Evolutionary conservation across 2,797 vertebrate species (phyloP).

Genomic region (Cephalopachus bancanus): DNA sequence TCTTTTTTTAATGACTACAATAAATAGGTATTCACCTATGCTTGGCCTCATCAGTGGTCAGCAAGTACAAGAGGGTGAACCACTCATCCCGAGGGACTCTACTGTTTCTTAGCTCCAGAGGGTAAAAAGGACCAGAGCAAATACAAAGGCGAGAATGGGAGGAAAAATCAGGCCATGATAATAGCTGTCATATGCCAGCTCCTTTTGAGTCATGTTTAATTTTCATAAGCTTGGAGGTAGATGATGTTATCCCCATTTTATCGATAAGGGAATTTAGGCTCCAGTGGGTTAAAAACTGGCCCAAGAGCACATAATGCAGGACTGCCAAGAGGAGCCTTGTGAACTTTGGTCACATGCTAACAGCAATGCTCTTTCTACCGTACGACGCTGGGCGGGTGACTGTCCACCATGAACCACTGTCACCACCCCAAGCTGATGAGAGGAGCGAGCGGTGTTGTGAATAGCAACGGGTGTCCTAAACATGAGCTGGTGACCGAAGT

Average conservation of each 20-base stretch:
- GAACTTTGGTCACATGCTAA: neutral
- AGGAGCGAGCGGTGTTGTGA: neutral
- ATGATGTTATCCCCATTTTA: neutral
- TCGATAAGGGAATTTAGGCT: constrained; percentile 28
- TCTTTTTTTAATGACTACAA: constrained; percentile 51
- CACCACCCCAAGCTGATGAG: neutral
- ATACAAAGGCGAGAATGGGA: neutral
- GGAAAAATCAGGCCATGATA: neutral
- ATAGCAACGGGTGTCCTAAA: neutral
- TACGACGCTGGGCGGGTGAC: neutral
- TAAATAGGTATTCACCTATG: constrained; percentile 48
- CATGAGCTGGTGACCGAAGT: neutral
- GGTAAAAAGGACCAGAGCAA: neutral
- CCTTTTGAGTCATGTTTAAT: constrained; percentile 38
- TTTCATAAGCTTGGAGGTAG: constrained; percentile 28
- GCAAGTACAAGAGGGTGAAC: neutral
- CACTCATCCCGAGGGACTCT: neutral
- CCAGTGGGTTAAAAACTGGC: neutral
- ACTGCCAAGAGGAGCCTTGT: neutral
- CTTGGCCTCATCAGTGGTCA: neutral
- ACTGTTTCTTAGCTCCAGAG: neutral
- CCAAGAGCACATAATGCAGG: neutral
- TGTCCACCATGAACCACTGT: neutral
- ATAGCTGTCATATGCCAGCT: neutral
- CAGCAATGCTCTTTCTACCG: neutral